These are phyloP conservation scores for Hyperopisus bebe DNA, from an alignment of 2,113 vertebrate species.

Conservation along the genomic window DNA sequence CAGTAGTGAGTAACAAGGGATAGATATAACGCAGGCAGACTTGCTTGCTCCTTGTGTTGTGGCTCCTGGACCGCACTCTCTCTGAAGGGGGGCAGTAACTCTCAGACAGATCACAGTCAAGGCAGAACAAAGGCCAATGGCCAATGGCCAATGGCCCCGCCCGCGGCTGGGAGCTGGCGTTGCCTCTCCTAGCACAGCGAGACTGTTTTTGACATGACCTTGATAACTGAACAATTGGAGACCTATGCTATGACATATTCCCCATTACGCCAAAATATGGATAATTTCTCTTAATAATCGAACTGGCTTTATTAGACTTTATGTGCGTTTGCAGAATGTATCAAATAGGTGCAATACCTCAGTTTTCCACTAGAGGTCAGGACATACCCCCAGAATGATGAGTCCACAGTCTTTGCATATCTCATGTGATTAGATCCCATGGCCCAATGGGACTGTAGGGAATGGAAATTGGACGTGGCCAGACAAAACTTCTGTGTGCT, in stretches of 20 bases:
- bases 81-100: not conserved
- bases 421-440: not conserved
- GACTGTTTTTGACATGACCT: not conserved
- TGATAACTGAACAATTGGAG: not conserved
- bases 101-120: not conserved
- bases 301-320: not conserved
- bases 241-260: not conserved
- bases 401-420: not conserved
- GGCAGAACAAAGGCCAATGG: not conserved
- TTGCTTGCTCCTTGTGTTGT: not conserved
- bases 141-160: not conserved
- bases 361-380: slow-evolving; percentile 46
- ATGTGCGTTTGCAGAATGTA: not conserved
- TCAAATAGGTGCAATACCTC: slow-evolving; percentile 17
- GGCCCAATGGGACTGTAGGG: not conserved
- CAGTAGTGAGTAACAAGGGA: not conserved
- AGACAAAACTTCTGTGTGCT: not conserved
- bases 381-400: slow-evolving; percentile 7
- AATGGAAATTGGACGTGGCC: not conserved
- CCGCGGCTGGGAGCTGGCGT: not conserved
- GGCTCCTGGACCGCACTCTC: not conserved
- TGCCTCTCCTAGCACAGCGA: not conserved
- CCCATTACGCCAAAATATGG: not conserved
- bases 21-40: not conserved
- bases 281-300: not conserved